These are phyloP conservation scores for Osmerus mordax DNA, from an alignment of 2,113 vertebrate genomes.

Conservation along the genomic window DNA sequence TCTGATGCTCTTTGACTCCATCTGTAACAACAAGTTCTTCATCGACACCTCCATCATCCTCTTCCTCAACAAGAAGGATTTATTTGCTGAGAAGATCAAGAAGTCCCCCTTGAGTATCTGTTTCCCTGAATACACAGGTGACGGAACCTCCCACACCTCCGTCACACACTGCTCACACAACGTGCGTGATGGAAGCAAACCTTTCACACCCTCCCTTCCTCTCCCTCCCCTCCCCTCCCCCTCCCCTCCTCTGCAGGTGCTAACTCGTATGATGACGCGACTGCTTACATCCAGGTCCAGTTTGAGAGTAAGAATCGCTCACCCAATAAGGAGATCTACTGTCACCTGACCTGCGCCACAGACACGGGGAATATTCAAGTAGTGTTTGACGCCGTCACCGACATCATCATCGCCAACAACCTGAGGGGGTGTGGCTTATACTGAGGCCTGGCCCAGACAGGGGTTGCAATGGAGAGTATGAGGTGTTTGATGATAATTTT, in stretches of 20 bases:
- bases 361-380: constrained; percentile 99
- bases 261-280: constrained; percentile 84
- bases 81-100: constrained; percentile 97
- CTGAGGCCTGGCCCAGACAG: constrained; percentile 70
- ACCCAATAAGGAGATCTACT: constrained; percentile 93
- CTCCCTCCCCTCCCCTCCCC: background rate
- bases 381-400: constrained; percentile 96
- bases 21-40: constrained; percentile 99
- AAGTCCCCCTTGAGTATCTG: constrained; percentile 96
- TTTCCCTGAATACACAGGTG: constrained; percentile 98
- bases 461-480: constrained; percentile 60
- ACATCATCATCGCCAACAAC: constrained; percentile 99
- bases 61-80: constrained; percentile 99
- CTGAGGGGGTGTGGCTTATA: constrained; percentile 96
- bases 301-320: constrained; percentile 98
- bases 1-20: constrained; percentile 99
- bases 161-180: background rate
- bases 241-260: constrained; percentile 71
- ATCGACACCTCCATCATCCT: constrained; percentile 99
- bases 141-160: background rate
- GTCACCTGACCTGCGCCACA: constrained; percentile 95
- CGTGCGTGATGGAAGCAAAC: background rate
- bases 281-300: constrained; percentile 90
- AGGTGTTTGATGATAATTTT: constrained; percentile 66
- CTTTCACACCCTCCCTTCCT: background rate